Evolutionary conservation across 2,113 vertebrate species (phyloP).

Genomic region (Seriola rivoliana): DNA sequence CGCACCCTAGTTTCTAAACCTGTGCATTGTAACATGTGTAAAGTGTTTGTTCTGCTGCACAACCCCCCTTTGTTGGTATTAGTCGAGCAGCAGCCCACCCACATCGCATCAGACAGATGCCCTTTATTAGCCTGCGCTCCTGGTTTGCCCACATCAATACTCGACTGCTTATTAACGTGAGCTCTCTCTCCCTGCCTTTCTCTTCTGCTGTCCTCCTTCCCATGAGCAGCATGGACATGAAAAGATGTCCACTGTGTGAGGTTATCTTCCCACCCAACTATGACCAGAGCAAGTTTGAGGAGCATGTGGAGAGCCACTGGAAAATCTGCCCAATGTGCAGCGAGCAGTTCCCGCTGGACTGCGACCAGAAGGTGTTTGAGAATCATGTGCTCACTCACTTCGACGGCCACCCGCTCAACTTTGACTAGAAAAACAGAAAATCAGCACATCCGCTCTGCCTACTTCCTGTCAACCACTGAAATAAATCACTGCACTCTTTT

Average conservation of each 20-base stretch:
- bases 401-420: conserved; percentile 90
- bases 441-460: conserved; percentile 51
- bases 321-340: conserved; percentile 99
- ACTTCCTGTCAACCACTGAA: conserved; percentile 61
- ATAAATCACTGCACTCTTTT: conserved; percentile 66
- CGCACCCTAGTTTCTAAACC: conserved; percentile 44
- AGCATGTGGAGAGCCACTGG: conserved; percentile 99
- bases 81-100: conserved; percentile 76
- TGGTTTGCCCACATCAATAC: conserved; percentile 69
- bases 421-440: conserved; percentile 83
- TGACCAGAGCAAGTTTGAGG: conserved; percentile 97
- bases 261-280: conserved; percentile 98
- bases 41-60: conserved; percentile 67
- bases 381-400: conserved; percentile 97
- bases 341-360: conserved; percentile 97
- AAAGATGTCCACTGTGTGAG: conserved; percentile 96
- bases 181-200: conserved; percentile 20
- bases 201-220: not conserved
- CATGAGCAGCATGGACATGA: conserved; percentile 89
- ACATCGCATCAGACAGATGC: conserved; percentile 74
- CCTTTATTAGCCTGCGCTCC: conserved; percentile 69
- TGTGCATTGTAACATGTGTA: conserved; percentile 62
- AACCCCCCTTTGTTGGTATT: conserved; percentile 45
- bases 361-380: conserved; percentile 95
- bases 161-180: conserved; percentile 45